Evolutionary conservation across 2,888 invertebrate genomes (phyloP).

Genomic region (Icerya purchasi): DNA sequence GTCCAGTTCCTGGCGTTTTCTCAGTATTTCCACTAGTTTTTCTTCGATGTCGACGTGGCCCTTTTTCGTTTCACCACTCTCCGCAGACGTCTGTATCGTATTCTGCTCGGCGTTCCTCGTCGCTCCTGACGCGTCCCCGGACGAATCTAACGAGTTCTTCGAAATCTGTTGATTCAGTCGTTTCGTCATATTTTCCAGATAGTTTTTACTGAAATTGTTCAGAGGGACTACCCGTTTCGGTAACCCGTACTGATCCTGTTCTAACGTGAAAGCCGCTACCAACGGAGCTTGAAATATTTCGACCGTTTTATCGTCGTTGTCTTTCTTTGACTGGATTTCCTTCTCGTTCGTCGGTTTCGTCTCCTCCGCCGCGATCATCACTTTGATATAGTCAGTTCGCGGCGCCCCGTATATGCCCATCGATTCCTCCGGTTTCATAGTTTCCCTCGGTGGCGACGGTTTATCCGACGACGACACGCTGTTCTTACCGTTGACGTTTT

Average conservation of each 20-base stretch:
- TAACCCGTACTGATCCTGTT: slow-evolving; percentile 55
- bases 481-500: neutral
- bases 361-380: neutral
- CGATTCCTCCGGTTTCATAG: neutral
- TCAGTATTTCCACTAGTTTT: neutral
- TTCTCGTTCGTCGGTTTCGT: neutral
- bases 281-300: slow-evolving; percentile 63
- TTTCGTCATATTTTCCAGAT: neutral
- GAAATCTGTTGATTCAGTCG: neutral
- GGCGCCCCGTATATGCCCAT: neutral
- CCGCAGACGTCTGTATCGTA: too few relatives aligned
- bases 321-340: neutral
- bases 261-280: slow-evolving; percentile 66
- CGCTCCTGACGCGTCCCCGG: neutral
- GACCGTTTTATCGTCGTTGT: slow-evolving; percentile 29
- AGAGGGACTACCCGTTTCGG: slow-evolving; percentile 37
- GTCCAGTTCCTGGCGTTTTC: slow-evolving; percentile 19
- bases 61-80: neutral
- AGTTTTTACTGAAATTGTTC: neutral
- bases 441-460: too few relatives aligned
- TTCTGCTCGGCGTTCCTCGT: too few relatives aligned
- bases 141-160: neutral
- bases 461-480: slow-evolving; percentile 1
- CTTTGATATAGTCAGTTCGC: neutral
- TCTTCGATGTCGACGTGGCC: neutral